These are phyloP conservation scores for Zosterops pallidus DNA, from an alignment of 2,113 vertebrate species.

Conservation along the genomic window DNA sequence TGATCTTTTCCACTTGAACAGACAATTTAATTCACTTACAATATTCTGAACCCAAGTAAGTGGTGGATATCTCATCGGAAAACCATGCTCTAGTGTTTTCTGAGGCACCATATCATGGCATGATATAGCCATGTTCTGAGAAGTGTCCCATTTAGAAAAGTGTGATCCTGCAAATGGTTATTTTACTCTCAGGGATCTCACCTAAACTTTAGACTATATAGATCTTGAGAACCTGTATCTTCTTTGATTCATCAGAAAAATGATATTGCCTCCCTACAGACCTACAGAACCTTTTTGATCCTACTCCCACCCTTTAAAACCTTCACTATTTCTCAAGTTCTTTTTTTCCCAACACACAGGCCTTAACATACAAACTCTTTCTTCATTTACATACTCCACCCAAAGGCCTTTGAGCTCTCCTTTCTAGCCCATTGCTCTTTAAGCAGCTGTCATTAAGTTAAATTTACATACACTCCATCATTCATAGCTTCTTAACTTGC, in stretches of 20 bases:
- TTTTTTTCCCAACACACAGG: not conserved
- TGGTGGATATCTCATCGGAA: not conserved
- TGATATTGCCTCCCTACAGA: not conserved
- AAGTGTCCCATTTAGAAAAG: not conserved
- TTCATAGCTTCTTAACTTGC: constrained; percentile 44
- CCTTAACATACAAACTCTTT: not conserved
- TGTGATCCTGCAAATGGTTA: not conserved
- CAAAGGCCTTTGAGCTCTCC: not conserved
- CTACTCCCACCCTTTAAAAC: not conserved
- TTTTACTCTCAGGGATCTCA: not conserved
- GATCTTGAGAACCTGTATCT: not conserved
- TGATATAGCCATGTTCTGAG: not conserved
- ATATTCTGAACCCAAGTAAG: not conserved
- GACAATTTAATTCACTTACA: not conserved
- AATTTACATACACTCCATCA: not conserved
- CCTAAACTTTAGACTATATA: not conserved
- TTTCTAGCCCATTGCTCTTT: not conserved
- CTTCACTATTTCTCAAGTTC: not conserved
- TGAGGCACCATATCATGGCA: not conserved
- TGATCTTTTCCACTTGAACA: not conserved
- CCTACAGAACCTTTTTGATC: not conserved
- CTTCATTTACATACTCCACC: not conserved
- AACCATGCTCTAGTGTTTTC: not conserved
- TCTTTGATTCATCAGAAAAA: not conserved
- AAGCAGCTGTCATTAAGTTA: constrained; percentile 19